A percentile compares a stretch with the other conserved stretches of the same genome.
phyloP scores from a whole-genome alignment of 2,888 invertebrate species.

The Ecliptopera silaceata region DNA sequence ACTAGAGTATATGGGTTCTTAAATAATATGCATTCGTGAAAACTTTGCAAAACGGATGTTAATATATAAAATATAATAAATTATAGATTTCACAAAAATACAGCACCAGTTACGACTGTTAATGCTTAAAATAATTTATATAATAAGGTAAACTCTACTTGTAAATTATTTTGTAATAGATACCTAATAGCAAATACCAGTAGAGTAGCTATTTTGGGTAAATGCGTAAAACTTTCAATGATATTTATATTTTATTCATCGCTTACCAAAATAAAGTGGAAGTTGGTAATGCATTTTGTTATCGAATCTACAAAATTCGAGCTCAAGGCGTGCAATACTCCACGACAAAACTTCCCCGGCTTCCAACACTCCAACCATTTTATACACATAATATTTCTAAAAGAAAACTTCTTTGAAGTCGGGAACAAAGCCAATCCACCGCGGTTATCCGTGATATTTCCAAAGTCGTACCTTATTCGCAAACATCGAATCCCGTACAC shows the following conservation, averaged over 20 bases:
- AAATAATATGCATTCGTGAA: no score
- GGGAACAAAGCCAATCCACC: slow-evolving; percentile 79
- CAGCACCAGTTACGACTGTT: no score
- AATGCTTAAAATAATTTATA: no score
- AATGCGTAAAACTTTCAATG: slow-evolving; percentile 2
- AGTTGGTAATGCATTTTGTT: slow-evolving; percentile 44
- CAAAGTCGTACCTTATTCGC: slow-evolving; percentile 80
- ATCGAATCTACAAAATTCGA: slow-evolving; percentile 49
- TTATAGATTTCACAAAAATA: no score
- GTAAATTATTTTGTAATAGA: no score
- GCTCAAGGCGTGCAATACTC: slow-evolving; percentile 47
- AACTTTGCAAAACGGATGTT: no score
- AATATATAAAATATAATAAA: no score
- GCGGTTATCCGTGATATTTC: slow-evolving; percentile 80
- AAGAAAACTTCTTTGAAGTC: slow-evolving; percentile 81
- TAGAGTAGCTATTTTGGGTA: not conserved
- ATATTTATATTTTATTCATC: slow-evolving; percentile 11
- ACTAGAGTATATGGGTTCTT: no score
- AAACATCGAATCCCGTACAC: slow-evolving; percentile 79
- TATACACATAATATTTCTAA: slow-evolving; percentile 73
- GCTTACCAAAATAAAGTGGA: slow-evolving; percentile 9
- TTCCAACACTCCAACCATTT: slow-evolving; percentile 56
- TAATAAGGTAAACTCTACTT: no score
- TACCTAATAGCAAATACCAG: no score
- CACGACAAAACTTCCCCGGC: slow-evolving; percentile 47